These are phyloP conservation scores for Drosophila pandora DNA, from an alignment of 1,140 invertebrate species.

Conservation along the genomic window DNA sequence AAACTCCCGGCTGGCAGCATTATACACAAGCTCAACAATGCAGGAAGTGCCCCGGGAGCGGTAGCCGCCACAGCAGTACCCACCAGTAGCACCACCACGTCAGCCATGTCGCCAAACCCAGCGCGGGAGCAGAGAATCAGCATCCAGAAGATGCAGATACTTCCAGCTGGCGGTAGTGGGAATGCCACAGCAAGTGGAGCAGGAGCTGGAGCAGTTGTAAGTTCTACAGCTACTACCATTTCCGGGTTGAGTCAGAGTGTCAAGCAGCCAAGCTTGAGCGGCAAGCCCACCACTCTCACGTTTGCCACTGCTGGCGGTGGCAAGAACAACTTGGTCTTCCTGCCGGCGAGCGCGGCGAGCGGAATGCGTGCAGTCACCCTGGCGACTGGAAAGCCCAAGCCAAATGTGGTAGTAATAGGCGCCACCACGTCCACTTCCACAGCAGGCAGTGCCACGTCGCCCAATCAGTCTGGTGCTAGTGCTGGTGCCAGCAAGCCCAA, in stretches of 20 bases:
- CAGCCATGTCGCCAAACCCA: conserved; percentile 22
- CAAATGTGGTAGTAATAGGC: conserved; percentile 69
- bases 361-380: conserved; percentile 63
- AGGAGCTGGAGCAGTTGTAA: not conserved
- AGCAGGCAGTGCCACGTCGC: conserved; percentile 10
- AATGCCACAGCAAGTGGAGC: not conserved
- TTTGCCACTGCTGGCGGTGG: conserved; percentile 56
- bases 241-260: conserved; percentile 8
- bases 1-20: conserved; percentile 60
- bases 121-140: conserved; percentile 58
- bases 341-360: conserved; percentile 59
- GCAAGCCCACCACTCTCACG: conserved; percentile 63
- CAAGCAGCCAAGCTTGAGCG: conserved; percentile 12
- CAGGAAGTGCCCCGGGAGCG: conserved; percentile 10
- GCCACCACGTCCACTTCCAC: conserved; percentile 34
- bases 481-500: conserved; percentile 41
- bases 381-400: conserved; percentile 56
- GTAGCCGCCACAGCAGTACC: not conserved
- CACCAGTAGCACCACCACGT: conserved; percentile 1
- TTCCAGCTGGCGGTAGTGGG: conserved; percentile 15
- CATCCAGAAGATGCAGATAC: conserved; percentile 80
- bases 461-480: not conserved
- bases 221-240: conserved; percentile 7
- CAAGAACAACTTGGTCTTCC: conserved; percentile 70
- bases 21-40: conserved; percentile 64